Evolutionary conservation across 2,113 vertebrate genomes (phyloP).

Genomic region (Alligator mississippiensis): DNA sequence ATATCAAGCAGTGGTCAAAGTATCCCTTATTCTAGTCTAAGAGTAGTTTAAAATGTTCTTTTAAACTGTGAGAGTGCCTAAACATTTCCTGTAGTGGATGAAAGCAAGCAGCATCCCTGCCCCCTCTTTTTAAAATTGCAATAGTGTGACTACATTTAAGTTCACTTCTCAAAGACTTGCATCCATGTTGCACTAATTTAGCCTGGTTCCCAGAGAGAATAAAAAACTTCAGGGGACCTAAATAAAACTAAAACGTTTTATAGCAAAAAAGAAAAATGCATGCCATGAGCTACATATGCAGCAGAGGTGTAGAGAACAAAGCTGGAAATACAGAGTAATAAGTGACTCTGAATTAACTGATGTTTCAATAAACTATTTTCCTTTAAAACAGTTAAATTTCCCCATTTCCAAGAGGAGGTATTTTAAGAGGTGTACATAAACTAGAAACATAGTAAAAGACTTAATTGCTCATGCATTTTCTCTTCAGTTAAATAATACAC

Average conservation of each 20-base stretch:
- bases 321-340: not conserved
- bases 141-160: not conserved
- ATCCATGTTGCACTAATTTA: fast-evolving
- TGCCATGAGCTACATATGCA: fast-evolving
- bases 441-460: not conserved
- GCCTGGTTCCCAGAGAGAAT: conserved; percentile 8
- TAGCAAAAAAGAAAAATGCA: not conserved
- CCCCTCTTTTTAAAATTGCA: fast-evolving
- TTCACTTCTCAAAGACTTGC: fast-evolving
- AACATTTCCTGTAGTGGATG: fast-evolving
- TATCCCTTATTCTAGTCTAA: not conserved
- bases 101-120: not conserved
- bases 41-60: not conserved
- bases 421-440: not conserved
- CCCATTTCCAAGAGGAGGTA: not conserved
- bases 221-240: conserved; percentile 4
- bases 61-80: fast-evolving
- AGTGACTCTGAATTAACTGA: not conserved
- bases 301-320: not conserved
- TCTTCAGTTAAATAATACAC: not conserved
- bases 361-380: not conserved
- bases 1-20: not conserved
- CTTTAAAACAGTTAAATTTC: not conserved
- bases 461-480: conserved; percentile 9
- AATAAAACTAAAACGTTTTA: conserved; percentile 21